Conservation (phyloP, 2,113 vertebrate species). For the Chaetorhynchus papuensis region DNA sequence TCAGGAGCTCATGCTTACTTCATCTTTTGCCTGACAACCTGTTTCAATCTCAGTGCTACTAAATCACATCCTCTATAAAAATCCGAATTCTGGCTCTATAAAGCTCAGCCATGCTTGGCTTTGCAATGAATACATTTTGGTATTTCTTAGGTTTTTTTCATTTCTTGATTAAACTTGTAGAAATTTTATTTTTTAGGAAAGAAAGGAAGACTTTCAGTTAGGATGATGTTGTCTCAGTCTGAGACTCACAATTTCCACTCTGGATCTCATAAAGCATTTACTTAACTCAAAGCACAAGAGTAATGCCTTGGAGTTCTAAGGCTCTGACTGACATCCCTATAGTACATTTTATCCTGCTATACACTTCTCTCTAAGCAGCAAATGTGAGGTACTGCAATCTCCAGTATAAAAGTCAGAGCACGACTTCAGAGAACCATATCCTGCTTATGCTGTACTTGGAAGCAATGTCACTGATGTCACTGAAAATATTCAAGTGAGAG, state of each 20-base stretch:
- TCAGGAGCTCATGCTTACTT: not conserved
- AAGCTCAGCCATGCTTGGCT: not conserved
- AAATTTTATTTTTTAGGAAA: not conserved
- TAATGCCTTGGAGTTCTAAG: not conserved
- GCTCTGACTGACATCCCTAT: not conserved
- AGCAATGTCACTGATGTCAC: not conserved
- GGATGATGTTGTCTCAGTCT: not conserved
- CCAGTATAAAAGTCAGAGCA: not conserved
- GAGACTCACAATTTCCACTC: not conserved
- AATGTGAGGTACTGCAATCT: not conserved
- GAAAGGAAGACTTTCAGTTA: not conserved
- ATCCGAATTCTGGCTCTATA: not conserved
- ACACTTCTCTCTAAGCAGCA: not conserved
- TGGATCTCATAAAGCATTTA: not conserved
- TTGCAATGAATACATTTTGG: not conserved
- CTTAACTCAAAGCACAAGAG: not conserved
- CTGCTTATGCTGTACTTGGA: not conserved
- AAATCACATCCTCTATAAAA: not conserved
- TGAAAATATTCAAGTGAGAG: not conserved
- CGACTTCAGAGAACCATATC: not conserved
- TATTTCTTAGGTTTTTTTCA: not conserved
- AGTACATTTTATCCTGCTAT: not conserved
- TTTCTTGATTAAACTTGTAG: not conserved
- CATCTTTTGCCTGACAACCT: not conserved
- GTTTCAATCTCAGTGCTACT: not conserved